Evolutionary conservation across 1,140 invertebrate species (phyloP).

Genomic region (Mercenaria mercenaria): DNA sequence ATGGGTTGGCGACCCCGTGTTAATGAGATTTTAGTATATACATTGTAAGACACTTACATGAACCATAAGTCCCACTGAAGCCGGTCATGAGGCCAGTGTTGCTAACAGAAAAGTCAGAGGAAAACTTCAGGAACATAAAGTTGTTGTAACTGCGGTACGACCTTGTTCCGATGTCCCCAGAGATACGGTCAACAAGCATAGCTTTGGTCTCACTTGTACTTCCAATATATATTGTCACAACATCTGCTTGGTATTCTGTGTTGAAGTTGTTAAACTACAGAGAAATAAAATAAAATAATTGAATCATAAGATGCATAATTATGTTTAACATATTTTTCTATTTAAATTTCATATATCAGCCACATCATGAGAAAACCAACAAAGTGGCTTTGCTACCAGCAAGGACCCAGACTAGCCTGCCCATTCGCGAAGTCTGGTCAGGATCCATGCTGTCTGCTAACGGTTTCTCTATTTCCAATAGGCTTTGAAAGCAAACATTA

Average conservation of each 20-base stretch:
- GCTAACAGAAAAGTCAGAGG: slow-evolving; percentile 14
- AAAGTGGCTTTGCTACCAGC: too few relatives aligned
- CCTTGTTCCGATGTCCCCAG: not conserved
- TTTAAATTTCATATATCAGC: too few relatives aligned
- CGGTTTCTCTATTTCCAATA: too few relatives aligned
- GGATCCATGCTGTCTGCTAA: too few relatives aligned
- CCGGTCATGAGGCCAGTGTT: not conserved
- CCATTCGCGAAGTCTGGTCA: too few relatives aligned
- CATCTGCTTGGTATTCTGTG: slow-evolving; percentile 38
- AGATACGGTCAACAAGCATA: not conserved
- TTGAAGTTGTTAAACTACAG: slow-evolving; percentile 43
- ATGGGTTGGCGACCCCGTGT: too few relatives aligned
- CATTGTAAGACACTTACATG: slow-evolving; percentile 57
- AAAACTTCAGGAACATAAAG: slow-evolving; percentile 51
- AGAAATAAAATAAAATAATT: not conserved
- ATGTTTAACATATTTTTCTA: too few relatives aligned
- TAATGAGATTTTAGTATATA: too few relatives aligned
- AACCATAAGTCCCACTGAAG: slow-evolving; percentile 24
- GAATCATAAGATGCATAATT: too few relatives aligned
- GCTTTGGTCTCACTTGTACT: slow-evolving; percentile 3
- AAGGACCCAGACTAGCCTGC: too few relatives aligned
- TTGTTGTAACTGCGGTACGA: slow-evolving; percentile 53
- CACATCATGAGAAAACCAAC: too few relatives aligned
- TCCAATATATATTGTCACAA: slow-evolving; percentile 40
- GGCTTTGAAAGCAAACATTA: too few relatives aligned